Conservation (phyloP, 2,113 vertebrate species). For the Megaptera novaeangliae region DNA sequence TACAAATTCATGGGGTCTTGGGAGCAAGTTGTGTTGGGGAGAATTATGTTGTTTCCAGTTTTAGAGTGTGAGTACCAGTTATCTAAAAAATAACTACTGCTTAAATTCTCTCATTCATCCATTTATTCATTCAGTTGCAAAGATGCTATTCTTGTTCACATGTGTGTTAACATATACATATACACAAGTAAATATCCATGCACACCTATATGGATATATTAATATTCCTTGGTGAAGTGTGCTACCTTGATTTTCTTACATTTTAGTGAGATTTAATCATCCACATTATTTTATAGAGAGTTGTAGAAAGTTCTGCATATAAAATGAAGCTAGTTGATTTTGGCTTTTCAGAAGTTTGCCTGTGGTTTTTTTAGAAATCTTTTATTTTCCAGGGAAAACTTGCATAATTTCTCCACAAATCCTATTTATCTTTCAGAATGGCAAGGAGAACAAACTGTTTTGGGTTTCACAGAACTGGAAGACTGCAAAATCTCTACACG, state of each 20-base stretch:
- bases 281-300: slow-evolving; percentile 47
- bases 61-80: neutral
- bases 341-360: slow-evolving; percentile 61
- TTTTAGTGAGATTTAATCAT: slow-evolving; percentile 29
- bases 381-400: slow-evolving; percentile 71
- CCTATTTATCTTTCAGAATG: slow-evolving; percentile 65
- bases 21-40: neutral
- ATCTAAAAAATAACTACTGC: neutral
- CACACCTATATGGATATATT: neutral
- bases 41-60: neutral
- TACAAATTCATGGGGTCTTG: neutral
- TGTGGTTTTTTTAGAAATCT: slow-evolving; percentile 62
- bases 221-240: neutral
- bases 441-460: slow-evolving; percentile 44
- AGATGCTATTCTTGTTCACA: neutral
- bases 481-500: neutral
- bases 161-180: neutral
- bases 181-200: neutral
- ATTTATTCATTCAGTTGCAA: neutral
- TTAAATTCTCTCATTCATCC: neutral
- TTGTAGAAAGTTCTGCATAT: slow-evolving; percentile 48
- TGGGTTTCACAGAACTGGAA: slow-evolving; percentile 44
- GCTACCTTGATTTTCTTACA: neutral
- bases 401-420: slow-evolving; percentile 70
- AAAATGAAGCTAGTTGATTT: slow-evolving; percentile 62